phyloP scores from a whole-genome alignment of 2,797 vertebrate genomes.

The Bradypodion ventrale region DNA sequence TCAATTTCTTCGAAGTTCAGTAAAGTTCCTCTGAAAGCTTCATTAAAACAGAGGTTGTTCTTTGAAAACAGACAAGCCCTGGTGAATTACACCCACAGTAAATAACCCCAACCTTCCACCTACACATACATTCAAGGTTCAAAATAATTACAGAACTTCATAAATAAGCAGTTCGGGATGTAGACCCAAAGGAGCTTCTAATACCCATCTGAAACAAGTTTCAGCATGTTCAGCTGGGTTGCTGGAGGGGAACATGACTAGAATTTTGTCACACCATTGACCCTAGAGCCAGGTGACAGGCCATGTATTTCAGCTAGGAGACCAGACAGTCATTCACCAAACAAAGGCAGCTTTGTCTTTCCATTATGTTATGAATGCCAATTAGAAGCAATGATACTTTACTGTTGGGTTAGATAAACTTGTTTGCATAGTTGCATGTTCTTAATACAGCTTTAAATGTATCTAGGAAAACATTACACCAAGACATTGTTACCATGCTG shows the following conservation, averaged over 20 bases:
- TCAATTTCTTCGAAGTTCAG: background rate
- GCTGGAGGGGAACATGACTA: constrained; percentile 67
- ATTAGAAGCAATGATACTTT: constrained; percentile 78
- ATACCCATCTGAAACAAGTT: constrained; percentile 68
- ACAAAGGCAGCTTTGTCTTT: constrained; percentile 76
- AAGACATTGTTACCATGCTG: background rate
- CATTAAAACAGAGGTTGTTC: background rate
- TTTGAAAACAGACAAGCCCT: background rate
- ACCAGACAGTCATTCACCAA: constrained; percentile 57
- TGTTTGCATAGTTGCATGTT: constrained; percentile 76
- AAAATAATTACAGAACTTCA: constrained; percentile 39
- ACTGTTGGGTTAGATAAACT: constrained; percentile 71
- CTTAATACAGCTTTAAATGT: constrained; percentile 69
- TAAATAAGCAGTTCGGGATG: constrained; percentile 60
- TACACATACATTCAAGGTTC: constrained; percentile 49
- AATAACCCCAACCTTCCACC: constrained; percentile 43
- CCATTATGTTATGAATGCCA: constrained; percentile 69
- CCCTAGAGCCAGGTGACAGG: constrained; percentile 58
- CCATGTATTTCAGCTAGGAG: constrained; percentile 58
- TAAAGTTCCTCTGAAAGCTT: background rate
- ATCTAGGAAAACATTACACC: constrained; percentile 62
- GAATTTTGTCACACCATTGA: constrained; percentile 71
- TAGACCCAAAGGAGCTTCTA: constrained; percentile 54
- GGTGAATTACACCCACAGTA: constrained; percentile 22
- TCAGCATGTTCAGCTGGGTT: constrained; percentile 69